Evolutionary conservation across 2,113 vertebrate genomes (phyloP).

Genomic region (Centropristis striata): DNA sequence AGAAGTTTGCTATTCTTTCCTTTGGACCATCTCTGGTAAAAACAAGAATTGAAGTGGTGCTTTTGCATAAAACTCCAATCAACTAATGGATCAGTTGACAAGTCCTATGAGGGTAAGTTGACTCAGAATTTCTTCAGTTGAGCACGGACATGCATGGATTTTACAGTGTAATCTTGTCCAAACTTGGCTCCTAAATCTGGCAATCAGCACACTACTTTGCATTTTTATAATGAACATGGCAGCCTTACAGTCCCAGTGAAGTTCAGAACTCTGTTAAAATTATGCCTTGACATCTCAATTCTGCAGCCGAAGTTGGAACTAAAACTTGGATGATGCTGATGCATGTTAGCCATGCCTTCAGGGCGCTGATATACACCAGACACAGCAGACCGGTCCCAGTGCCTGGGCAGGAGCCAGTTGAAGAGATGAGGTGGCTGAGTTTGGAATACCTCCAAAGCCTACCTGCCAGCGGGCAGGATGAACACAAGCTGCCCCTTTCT

Average conservation of each 20-base stretch:
- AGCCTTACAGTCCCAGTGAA: not conserved
- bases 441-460: not conserved
- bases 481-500: constrained; percentile 25
- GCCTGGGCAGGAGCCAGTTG: not conserved
- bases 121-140: too few relatives aligned
- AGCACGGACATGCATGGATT: too few relatives aligned
- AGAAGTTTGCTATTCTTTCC: too few relatives aligned
- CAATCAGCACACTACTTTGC: not conserved
- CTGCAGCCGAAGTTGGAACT: not conserved
- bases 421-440: not conserved
- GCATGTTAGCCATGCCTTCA: constrained; percentile 2
- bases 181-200: not conserved
- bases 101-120: too few relatives aligned
- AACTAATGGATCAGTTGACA: too few relatives aligned
- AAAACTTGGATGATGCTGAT: not conserved
- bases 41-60: too few relatives aligned
- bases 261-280: not conserved
- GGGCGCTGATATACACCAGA: not conserved
- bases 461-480: not conserved
- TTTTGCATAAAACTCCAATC: too few relatives aligned
- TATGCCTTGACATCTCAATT: not conserved
- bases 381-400: not conserved
- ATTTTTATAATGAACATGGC: not conserved
- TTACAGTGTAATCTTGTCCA: not conserved
- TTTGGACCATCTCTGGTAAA: too few relatives aligned